phyloP scores from a whole-genome alignment of 2,888 invertebrate species.

The Pristionchus mayeri region DNA sequence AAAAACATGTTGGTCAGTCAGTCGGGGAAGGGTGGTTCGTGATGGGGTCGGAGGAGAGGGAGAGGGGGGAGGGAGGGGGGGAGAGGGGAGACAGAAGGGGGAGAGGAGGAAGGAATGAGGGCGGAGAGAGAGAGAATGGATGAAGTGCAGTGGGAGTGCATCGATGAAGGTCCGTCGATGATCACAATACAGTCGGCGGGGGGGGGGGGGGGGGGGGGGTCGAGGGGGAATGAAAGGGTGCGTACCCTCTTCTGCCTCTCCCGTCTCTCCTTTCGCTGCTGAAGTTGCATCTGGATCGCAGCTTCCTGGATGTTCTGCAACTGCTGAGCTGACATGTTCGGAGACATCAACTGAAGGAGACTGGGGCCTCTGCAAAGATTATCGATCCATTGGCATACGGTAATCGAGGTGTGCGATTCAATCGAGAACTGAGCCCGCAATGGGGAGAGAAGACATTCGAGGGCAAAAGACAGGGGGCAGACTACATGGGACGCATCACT shows the following conservation, averaged over 20 bases:
- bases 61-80: neutral
- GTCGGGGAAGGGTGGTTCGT: neutral
- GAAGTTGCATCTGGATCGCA: no score
- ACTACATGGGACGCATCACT: neutral
- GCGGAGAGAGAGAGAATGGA: neutral
- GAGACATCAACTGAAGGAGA: neutral
- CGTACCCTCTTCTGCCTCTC: neutral
- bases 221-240: neutral
- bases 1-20: conserved; percentile 30
- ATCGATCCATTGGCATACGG: neutral
- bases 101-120: conserved; percentile 10
- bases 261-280: no score
- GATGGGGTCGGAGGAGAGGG: neutral
- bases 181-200: no score
- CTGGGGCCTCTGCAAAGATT: neutral
- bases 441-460: neutral
- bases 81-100: neutral
- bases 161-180: neutral
- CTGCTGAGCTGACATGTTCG: neutral
- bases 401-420: neutral
- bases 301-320: neutral
- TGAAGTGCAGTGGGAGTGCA: neutral
- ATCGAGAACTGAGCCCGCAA: neutral
- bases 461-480: neutral
- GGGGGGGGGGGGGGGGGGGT: neutral